Percentiles rank a stretch among this genome's conserved stretches.
Evolutionary conservation across 2,797 vertebrate genomes (phyloP).

Genomic region (Malurus leucopterus): DNA sequence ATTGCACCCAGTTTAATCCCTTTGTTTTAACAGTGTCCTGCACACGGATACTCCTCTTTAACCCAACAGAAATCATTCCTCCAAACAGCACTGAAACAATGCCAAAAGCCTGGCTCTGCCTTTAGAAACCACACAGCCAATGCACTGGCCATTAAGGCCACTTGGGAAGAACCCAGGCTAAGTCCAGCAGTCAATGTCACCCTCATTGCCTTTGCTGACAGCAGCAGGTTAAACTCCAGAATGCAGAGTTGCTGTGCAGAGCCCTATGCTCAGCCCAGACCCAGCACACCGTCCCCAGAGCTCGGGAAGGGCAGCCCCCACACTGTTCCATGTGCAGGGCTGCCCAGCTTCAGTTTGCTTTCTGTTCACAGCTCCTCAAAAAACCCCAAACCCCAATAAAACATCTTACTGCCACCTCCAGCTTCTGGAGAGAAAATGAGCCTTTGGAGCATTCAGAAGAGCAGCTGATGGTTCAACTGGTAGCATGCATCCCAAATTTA

Average conservation of each 20-base stretch:
- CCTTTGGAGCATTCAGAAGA: background rate
- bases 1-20: background rate
- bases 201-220: background rate
- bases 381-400: fast-evolving
- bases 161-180: background rate
- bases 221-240: background rate
- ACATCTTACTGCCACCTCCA: background rate
- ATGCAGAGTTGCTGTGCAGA: background rate
- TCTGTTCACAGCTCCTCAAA: background rate
- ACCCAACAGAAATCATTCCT: background rate
- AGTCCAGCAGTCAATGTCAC: background rate
- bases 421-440: background rate
- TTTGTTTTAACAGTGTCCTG: background rate
- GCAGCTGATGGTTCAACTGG: background rate
- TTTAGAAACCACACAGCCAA: background rate
- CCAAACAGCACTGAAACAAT: fast-evolving
- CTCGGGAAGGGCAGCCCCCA: background rate
- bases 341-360: background rate
- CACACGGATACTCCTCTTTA: background rate
- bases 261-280: fast-evolving
- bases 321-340: fast-evolving
- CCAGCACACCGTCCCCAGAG: fast-evolving
- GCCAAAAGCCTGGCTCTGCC: background rate
- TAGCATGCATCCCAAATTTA: background rate
- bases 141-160: background rate